These are phyloP conservation scores for Reticulitermes speratus DNA, from an alignment of 1,140 invertebrate species.

Conservation along the genomic window DNA sequence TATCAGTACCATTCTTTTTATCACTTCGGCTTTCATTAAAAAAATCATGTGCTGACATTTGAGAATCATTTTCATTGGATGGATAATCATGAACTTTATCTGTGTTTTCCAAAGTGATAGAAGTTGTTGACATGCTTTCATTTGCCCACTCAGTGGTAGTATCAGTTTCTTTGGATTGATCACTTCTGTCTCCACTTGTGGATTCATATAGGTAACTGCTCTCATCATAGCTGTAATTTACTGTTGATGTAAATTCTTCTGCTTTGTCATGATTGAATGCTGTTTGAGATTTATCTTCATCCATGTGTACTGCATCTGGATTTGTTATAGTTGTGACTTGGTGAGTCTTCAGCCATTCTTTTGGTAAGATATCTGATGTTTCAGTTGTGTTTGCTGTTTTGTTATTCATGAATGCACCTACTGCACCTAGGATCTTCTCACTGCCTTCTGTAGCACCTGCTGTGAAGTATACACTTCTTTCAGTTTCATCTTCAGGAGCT, in stretches of 20 bases:
- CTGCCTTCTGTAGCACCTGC: background rate
- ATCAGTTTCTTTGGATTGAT: background rate
- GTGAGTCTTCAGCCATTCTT: background rate
- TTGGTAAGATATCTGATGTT: background rate
- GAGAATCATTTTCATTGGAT: no score
- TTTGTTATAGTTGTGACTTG: background rate
- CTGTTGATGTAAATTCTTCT: no score
- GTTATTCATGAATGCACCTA: background rate
- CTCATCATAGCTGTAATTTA: background rate
- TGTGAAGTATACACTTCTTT: background rate
- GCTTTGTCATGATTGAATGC: no score
- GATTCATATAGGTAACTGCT: background rate
- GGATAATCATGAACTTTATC: background rate
- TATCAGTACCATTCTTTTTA: background rate
- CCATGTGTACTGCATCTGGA: background rate
- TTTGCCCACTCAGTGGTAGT: background rate
- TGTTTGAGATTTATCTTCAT: no score
- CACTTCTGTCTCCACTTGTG: background rate
- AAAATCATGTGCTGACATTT: background rate
- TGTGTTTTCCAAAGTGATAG: background rate
- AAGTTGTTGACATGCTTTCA: background rate
- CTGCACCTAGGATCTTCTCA: background rate
- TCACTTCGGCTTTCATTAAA: background rate
- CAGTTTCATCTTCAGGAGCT: background rate
- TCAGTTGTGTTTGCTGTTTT: background rate